Base-by-base conservation (phyloP, 2,888 invertebrate genomes). In the Harpalus rufipes region DNA sequence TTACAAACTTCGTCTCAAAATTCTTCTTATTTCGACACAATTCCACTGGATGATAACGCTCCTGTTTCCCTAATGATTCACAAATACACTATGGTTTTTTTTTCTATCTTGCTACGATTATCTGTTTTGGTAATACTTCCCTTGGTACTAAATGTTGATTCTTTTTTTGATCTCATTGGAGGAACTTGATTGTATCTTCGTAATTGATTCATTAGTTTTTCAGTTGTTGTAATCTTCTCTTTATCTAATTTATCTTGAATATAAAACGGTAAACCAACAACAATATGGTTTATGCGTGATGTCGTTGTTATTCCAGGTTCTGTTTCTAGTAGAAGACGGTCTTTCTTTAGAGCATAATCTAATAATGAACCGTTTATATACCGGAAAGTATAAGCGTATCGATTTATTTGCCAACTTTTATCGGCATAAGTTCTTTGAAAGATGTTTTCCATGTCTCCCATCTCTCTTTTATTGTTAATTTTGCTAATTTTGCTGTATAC, bases 311-410 rank as follows among this genome's bases (percentile, higher is more conserved):
- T 85, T 56, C 63, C 58, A 41, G 63, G 39, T 41, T 82, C 82
- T 7, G 59, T 72, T 74, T 85, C 74, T 63, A 76, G 59, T 51
- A 85, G 39, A 21, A 85, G 65, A 7, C 76, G 72, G 18, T 85
- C 81, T 18, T 85, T 85, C 51, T 81, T 85, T 79, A 85, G 44
- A 12, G 81, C 81, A 39, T 85, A 81, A 72, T 85, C 81, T 59
- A 85, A 58, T 72, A 85, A 18, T 58, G 81, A 81, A 12, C 81
- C 81, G 51, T 56, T 59, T 85, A 68, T 56, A 85, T 81, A 81
- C 59, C 21, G 21, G 21, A 21, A 21, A 3, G 21, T 21, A 3
- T n/a, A 21, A 21, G 21, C 21, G 21, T 21, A 21, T 21, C 21
- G 3, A 21, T 1, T 3, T 21, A 3, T 21, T 21, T 21, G 21